phyloP scores from a whole-genome alignment of 2,888 invertebrate genomes.

The Argyresthia goedartella region DNA sequence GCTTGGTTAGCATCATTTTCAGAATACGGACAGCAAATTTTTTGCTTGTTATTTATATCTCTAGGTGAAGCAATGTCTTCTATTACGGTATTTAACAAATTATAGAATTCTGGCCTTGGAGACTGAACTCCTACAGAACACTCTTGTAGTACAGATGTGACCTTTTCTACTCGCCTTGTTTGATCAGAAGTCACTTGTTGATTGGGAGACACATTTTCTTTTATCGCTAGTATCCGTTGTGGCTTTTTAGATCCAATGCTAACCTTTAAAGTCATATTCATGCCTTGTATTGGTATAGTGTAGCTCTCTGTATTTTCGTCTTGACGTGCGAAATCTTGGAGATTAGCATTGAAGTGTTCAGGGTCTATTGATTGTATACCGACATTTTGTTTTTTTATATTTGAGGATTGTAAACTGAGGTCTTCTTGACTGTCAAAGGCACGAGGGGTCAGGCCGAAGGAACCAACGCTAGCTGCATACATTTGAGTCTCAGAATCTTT shows the following conservation, averaged over 20 bases:
- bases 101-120: background rate
- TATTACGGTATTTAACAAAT: too few species aligned
- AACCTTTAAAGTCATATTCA: slow-evolving; percentile 52
- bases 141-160: background rate
- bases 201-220: background rate
- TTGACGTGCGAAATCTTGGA: slow-evolving; percentile 1
- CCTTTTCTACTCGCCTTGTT: background rate
- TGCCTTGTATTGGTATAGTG: slow-evolving; percentile 51
- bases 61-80: too few species aligned
- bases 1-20: too few species aligned
- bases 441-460: too few species aligned
- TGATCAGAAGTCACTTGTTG: too few species aligned
- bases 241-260: slow-evolving; percentile 22
- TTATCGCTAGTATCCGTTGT: background rate
- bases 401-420: too few species aligned
- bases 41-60: too few species aligned
- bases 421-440: too few species aligned
- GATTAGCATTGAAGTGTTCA: background rate
- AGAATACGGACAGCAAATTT: too few species aligned
- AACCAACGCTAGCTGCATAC: background rate
- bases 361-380: too few species aligned
- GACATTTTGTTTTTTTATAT: too few species aligned
- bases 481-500: slow-evolving; percentile 3
- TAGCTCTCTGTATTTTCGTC: slow-evolving; percentile 24
- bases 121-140: background rate